A percentile compares a stretch with the other conserved stretches of the same genome.
Conservation (phyloP, 2,113 vertebrate genomes). For the Passer montanus region DNA sequence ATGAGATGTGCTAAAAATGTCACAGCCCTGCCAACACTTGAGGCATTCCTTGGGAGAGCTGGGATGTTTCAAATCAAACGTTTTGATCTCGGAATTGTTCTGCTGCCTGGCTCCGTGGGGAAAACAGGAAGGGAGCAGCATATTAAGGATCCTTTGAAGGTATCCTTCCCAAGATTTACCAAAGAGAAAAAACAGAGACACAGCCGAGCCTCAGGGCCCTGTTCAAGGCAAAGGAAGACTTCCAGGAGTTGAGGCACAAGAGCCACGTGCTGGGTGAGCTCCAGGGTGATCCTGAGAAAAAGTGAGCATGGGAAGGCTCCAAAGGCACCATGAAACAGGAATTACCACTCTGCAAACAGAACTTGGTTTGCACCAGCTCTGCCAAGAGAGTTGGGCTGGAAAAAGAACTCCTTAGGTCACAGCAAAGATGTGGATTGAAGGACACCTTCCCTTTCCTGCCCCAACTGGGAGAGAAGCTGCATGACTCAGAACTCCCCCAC, state of each 20-base stretch:
- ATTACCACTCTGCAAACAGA: background rate
- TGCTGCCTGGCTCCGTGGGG: background rate
- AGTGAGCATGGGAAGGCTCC: accelerated
- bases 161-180: background rate
- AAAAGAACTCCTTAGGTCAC: background rate
- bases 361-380: background rate
- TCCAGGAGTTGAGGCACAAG: background rate
- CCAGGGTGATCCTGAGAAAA: background rate
- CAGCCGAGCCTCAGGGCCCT: background rate
- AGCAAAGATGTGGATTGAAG: background rate
- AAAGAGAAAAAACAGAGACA: background rate
- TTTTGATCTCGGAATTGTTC: conserved; percentile 32
- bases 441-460: background rate
- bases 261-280: background rate
- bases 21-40: background rate
- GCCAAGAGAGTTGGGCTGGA: background rate
- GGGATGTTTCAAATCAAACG: background rate
- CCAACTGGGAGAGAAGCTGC: accelerated
- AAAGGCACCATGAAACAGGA: background rate
- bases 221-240: background rate
- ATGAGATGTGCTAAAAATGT: background rate
- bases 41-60: background rate
- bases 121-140: background rate
- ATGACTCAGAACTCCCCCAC: background rate
- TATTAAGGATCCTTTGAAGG: background rate